Evolutionary conservation across 2,888 invertebrate species (phyloP).

Genomic region (Mylabris sibirica): DNA sequence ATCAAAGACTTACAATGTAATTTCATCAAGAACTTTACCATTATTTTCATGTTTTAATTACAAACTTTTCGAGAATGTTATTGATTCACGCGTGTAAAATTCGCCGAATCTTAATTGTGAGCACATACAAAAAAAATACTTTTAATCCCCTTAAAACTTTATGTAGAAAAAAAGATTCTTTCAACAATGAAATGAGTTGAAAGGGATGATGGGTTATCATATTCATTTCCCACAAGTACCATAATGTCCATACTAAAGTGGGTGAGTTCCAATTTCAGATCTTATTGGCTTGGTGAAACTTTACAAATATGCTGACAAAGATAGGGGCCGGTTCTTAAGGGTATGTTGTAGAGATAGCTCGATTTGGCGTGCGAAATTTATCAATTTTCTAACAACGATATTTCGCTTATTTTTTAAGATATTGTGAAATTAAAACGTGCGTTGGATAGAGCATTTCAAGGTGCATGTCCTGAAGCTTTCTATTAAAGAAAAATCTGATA

Average conservation of each 20-base stretch:
- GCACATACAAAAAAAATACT: background rate
- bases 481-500: too few species aligned
- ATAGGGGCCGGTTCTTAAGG: too few species aligned
- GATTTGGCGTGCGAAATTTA: too few species aligned
- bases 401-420: too few species aligned
- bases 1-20: background rate
- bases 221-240: slow-evolving; percentile 29
- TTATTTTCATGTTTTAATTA: background rate
- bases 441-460: too few species aligned
- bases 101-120: background rate
- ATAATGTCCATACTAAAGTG: slow-evolving; percentile 27
- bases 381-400: too few species aligned
- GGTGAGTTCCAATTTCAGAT: slow-evolving; percentile 26
- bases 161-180: background rate
- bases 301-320: slow-evolving; percentile 22
- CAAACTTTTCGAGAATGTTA: background rate
- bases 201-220: slow-evolving; percentile 35
- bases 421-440: too few species aligned
- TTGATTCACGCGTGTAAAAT: background rate
- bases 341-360: too few species aligned
- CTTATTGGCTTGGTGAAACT: slow-evolving; percentile 4
- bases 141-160: background rate
- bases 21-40: background rate
- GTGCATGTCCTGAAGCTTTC: too few species aligned
- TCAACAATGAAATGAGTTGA: background rate